Percentiles rank a stretch among this genome's conserved stretches.
Conservation (phyloP, 2,113 vertebrate species). For the Narcine bancroftii region DNA sequence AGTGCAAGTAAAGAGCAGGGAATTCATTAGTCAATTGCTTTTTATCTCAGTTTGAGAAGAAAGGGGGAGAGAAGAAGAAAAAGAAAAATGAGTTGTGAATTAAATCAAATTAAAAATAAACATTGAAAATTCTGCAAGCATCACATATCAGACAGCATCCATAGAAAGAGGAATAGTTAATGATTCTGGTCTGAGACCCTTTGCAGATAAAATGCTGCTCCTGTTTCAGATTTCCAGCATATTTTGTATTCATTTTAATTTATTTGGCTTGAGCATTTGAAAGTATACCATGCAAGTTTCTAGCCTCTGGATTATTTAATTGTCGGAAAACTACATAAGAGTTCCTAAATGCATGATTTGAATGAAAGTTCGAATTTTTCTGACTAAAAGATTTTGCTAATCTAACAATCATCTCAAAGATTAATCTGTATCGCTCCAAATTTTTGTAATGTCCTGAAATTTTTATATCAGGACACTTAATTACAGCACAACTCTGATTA, state of each 20-base stretch:
- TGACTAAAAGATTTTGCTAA: conserved; percentile 17
- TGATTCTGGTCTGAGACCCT: too few species aligned
- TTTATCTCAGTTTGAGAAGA: neutral
- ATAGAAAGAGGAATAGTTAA: too few species aligned
- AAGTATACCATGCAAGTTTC: neutral
- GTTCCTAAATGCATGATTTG: neutral
- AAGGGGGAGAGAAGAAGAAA: too few species aligned
- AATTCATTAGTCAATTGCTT: neutral
- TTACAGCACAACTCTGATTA: conserved; percentile 1
- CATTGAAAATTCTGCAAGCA: too few species aligned
- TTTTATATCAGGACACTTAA: neutral
- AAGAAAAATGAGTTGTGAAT: neutral
- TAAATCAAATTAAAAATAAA: too few species aligned
- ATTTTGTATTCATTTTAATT: too few species aligned
- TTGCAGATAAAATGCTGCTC: too few species aligned
- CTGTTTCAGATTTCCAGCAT: too few species aligned
- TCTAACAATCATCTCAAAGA: neutral
- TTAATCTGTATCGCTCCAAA: neutral
- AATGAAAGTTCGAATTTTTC: neutral
- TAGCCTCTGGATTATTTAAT: neutral
- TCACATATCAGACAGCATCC: too few species aligned
- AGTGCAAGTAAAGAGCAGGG: too few species aligned
- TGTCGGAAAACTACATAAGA: neutral
- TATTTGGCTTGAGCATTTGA: neutral
- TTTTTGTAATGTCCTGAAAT: neutral